Base-by-base conservation (phyloP, 2,797 vertebrate genomes). In the Halcyon chelicuti region DNA sequence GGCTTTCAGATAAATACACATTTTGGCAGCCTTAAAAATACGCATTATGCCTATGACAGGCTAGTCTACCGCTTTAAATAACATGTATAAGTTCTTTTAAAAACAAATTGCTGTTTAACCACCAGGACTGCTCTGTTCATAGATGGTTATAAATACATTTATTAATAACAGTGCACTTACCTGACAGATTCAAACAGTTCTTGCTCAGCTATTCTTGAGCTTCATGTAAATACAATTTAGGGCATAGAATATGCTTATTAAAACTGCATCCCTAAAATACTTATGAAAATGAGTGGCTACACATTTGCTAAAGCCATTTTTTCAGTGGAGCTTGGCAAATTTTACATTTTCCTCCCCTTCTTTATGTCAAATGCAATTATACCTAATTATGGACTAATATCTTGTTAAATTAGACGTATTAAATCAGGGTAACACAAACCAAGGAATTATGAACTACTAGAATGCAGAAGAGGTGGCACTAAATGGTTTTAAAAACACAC, bases 361-460 rank as follows among this genome's bases (percentile, higher is more conserved):
- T 54, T 87, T 90, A 46, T 77, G 33, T 91, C 46, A 94, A 90
- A 94, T 84, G 68, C 57, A 97, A 92, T 95, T 93, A 93, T 88
- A 68, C 5, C 33, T 14, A 78, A 80, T 72, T 88, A 89, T 33
- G 54, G 70, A 92, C 44, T 86, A 90, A 85, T 95, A 88, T n/a
- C 42, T 95, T 92, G 13, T 78, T 95, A 93, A 96, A 91, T 55
- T 89, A 49, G 54, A 57, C 28, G 20, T 92, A 88, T 88, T 95
- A 97, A 84, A 94, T 94, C 20, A 28, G 7, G 60, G 52, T 60
- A 67, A 83, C 39, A 66, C 37, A 82, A 21, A 85, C 35, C 33
- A 72, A 90, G 94, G 86, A 86, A 66, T 81, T 91, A 88, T 62
- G 42, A 88, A 79, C 72, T 60, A 58, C 29, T 42, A 49, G 39